A percentile compares a stretch with the other conserved stretches of the same genome.
Conservation (phyloP, 2,888 invertebrate genomes). For the Ormyrus thymus region DNA sequence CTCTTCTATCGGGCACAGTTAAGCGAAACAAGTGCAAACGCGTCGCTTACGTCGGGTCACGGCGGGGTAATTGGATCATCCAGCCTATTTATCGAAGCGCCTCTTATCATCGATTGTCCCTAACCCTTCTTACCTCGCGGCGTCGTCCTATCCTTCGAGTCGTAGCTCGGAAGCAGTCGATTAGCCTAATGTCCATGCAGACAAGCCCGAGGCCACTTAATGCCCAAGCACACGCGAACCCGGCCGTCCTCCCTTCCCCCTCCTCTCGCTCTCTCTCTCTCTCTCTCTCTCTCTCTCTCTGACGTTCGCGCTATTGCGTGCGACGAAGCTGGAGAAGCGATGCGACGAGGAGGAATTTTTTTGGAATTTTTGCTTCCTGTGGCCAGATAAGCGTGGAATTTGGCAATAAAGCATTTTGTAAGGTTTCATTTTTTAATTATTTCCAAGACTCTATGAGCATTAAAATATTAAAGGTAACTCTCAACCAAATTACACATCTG, state of each 20-base stretch:
- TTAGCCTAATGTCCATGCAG: conserved; percentile 57
- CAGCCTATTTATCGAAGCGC: conserved; percentile 46
- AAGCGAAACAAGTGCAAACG: too few species aligned
- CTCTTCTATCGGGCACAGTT: too few species aligned
- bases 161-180: conserved; percentile 57
- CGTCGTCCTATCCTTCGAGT: conserved; percentile 9
- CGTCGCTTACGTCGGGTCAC: too few species aligned
- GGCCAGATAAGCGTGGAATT: too few species aligned
- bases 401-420: too few species aligned
- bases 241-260: not conserved
- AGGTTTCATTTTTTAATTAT: too few species aligned
- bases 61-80: not conserved
- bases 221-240: conserved; percentile 52
- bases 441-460: too few species aligned
- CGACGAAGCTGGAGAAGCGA: too few species aligned
- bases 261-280: conserved; percentile 58
- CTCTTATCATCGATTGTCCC: conserved; percentile 46
- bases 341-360: too few species aligned
- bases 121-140: conserved; percentile 2
- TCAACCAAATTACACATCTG: too few species aligned
- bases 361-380: too few species aligned
- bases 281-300: not conserved
- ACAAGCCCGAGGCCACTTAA: conserved; percentile 53
- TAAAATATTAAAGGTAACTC: too few species aligned
- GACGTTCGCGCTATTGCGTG: not conserved